Conservation (phyloP, 2,797 vertebrate genomes). For the Chiropotes sagulatus region DNA sequence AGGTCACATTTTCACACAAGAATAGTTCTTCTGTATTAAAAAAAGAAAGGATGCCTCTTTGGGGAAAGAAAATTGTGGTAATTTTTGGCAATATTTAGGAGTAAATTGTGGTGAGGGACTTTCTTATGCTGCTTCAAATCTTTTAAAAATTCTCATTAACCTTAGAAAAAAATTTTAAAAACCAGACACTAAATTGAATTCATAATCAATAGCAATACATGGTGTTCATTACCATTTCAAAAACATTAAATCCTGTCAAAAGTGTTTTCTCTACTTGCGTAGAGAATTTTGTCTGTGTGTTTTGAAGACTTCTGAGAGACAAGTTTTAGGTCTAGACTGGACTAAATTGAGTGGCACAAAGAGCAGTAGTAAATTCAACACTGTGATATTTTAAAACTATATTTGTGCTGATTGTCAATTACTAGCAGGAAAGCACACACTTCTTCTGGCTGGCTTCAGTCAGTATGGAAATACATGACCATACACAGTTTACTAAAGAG, state of each 20-base stretch:
- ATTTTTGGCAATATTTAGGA: neutral
- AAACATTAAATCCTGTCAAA: neutral
- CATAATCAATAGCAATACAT: neutral
- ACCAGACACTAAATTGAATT: neutral
- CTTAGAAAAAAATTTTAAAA: neutral
- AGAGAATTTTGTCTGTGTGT: neutral
- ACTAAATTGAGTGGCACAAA: neutral
- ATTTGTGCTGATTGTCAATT: slow-evolving; percentile 4
- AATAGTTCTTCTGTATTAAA: slow-evolving; percentile 26
- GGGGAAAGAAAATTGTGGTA: neutral
- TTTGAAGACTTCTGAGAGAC: neutral
- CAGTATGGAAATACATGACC: neutral
- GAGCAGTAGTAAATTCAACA: neutral
- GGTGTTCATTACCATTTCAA: slow-evolving; percentile 3
- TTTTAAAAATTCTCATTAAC: slow-evolving; percentile 19
- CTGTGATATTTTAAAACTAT: neutral
- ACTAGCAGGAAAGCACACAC: neutral
- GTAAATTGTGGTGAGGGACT: neutral
- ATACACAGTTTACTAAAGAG: neutral
- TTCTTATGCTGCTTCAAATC: neutral
- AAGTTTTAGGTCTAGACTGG: neutral
- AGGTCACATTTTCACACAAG: slow-evolving; percentile 51
- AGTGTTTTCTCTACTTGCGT: slow-evolving; percentile 5
- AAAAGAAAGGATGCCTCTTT: neutral
- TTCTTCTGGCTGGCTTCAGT: slow-evolving; percentile 2